Percentiles rank a stretch among this genome's conserved stretches.
phyloP scores from a whole-genome alignment of 1,140 invertebrate genomes.

The Pogonomyrmex barbatus region DNA sequence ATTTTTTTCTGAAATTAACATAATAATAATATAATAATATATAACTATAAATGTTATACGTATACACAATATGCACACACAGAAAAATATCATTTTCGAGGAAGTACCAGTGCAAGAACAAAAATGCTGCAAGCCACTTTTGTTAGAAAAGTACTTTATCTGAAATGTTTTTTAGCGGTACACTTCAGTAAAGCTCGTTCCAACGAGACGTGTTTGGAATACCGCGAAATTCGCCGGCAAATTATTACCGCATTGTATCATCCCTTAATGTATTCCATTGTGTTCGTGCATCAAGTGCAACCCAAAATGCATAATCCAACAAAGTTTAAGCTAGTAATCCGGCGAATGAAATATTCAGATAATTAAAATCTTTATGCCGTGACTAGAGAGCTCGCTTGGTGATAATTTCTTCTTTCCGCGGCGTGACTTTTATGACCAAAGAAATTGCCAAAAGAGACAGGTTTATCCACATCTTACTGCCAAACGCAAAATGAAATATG shows the following conservation, averaged over 20 bases:
- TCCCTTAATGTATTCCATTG: slow-evolving; percentile 31
- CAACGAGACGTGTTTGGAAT: neutral
- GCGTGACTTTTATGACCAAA: slow-evolving; percentile 25
- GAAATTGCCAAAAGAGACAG: slow-evolving; percentile 21
- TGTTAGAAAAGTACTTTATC: neutral
- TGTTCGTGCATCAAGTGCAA: neutral
- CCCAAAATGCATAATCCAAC: neutral
- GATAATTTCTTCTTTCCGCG: slow-evolving; percentile 14
- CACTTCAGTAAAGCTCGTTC: neutral
- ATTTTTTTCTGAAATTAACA: too few species aligned
- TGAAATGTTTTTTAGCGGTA: neutral
- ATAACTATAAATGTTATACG: neutral
- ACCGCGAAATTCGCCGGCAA: neutral
- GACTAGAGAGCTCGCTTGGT: too few species aligned
- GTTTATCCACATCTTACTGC: slow-evolving; percentile 1
- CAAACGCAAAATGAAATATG: slow-evolving; percentile 47
- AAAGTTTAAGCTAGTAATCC: slow-evolving; percentile 15
- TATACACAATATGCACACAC: neutral
- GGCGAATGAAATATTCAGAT: slow-evolving; percentile 30
- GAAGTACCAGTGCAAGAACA: neutral
- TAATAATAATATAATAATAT: too few species aligned
- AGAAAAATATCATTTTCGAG: neutral
- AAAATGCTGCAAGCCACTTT: neutral
- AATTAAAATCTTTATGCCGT: slow-evolving; percentile 27
- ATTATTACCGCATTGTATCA: slow-evolving; percentile 44